phyloP scores from a whole-genome alignment of 2,797 vertebrate species.

The Myotis daubentonii region DNA sequence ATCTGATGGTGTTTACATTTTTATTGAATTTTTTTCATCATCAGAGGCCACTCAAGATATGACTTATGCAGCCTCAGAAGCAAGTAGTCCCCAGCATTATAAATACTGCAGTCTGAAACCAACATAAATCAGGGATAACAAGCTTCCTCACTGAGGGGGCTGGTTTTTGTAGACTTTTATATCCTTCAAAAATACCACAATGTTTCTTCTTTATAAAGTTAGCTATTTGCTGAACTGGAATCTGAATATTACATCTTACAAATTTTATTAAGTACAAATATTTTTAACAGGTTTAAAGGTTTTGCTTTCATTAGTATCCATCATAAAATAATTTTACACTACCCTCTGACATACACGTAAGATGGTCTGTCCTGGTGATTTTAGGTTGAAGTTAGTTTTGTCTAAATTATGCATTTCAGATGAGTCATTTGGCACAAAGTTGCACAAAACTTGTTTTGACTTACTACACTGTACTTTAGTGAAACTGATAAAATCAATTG shows the following conservation, averaged over 20 bases:
- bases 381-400: constrained; percentile 43
- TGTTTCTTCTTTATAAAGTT: constrained; percentile 46
- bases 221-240: constrained; percentile 35
- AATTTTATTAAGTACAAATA: constrained; percentile 30
- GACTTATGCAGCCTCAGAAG: not conserved
- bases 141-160: not conserved
- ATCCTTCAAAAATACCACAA: not conserved
- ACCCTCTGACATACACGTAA: not conserved
- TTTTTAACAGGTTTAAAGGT: constrained; percentile 1
- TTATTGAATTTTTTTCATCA: not conserved
- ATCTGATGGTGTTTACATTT: constrained; percentile 47
- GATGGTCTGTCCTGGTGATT: not conserved
- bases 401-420: not conserved
- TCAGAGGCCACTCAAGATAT: not conserved
- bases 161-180: constrained; percentile 10
- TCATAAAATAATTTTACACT: constrained; percentile 40
- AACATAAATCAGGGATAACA: not conserved
- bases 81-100: not conserved
- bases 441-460: constrained; percentile 10
- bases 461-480: not conserved
- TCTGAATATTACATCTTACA: constrained; percentile 45
- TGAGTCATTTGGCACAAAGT: not conserved
- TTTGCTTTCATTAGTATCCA: constrained; percentile 14
- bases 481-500: not conserved
- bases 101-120: not conserved